Base-by-base conservation (phyloP, 2,888 invertebrate genomes). In the Suillia variegata region DNA sequence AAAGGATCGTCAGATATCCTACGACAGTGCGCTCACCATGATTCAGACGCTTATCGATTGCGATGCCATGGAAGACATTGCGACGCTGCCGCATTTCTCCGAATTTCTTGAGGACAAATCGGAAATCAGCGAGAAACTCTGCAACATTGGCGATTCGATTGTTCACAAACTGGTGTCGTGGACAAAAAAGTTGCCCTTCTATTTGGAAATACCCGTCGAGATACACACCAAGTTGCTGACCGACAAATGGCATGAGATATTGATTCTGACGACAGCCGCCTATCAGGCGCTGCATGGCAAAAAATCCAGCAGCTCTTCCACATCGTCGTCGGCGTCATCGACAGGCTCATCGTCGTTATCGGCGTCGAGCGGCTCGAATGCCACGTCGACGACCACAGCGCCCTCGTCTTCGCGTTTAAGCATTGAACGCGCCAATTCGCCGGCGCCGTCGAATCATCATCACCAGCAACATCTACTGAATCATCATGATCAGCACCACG, bases 161-260 rank as follows among this genome's bases (percentile, higher is more conserved):
- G 98, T 98, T 60, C 95, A 94, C 85, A 96, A 97, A 85, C 88
- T 98, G 85, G 98, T 98, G 69, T 96, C 96, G 83, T 98, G 98
- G 98, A 98, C 98, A 76, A 97, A 97, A 84, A 90, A 96, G 84
- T 85, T 98, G 83, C 98, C 98, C 60, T 98, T 98, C 84, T 98
- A 97, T 83, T 87, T 92, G 83, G 96, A 98, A 84, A 89, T 98
- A 71, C 97, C 98, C 55, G 94, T 97, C 76, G 94, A 96, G 84
- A 93, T 94, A 70, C 96, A 96, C 83, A 97, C 97, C 66, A 91
- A 94, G 84, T 86, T 98, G 71, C 85, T 98, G 77, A 98, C 97
- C 78, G 95, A 96, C 84, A 96, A 97, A 84, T 98, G 98, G 98
- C 97, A 97, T 83, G 96, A 96, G 85, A 89, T 96, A 75, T 87